Evolutionary conservation across 2,113 vertebrate genomes (phyloP).

Genomic region (Sisor rabdophorus): DNA sequence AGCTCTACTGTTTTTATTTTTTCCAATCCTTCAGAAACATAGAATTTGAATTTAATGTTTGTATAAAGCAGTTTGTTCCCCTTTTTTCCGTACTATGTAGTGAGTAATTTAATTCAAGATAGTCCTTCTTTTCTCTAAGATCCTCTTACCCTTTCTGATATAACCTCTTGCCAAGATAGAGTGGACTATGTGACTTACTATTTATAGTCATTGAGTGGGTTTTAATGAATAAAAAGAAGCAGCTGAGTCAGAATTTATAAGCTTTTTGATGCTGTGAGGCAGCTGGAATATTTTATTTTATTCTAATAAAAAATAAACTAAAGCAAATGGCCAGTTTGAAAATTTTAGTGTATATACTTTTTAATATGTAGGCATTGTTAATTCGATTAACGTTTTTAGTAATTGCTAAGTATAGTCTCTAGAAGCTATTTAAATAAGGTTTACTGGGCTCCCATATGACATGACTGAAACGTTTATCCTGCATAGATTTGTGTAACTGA

Average conservation of each 20-base stretch:
- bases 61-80: background rate
- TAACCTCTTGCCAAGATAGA: background rate
- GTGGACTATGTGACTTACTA: background rate
- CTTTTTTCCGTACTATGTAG: background rate
- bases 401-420: background rate
- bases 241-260: background rate
- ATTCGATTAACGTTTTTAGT: background rate
- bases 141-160: background rate
- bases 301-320: background rate
- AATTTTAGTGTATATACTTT: background rate
- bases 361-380: background rate
- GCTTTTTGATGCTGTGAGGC: too few relatives aligned
- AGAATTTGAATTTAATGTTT: too few relatives aligned
- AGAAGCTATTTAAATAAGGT: background rate
- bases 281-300: background rate
- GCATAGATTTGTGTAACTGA: background rate
- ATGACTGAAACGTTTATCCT: background rate
- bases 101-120: slow-evolving; percentile 17
- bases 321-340: background rate
- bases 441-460: too few relatives aligned
- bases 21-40: background rate
- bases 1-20: background rate
- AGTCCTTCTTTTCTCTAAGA: background rate
- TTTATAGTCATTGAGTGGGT: background rate
- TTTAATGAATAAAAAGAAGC: slow-evolving; percentile 14